These are phyloP conservation scores for Campopleginae sp. DNA, from an alignment of 2,888 invertebrate species.

Conservation along the genomic window DNA sequence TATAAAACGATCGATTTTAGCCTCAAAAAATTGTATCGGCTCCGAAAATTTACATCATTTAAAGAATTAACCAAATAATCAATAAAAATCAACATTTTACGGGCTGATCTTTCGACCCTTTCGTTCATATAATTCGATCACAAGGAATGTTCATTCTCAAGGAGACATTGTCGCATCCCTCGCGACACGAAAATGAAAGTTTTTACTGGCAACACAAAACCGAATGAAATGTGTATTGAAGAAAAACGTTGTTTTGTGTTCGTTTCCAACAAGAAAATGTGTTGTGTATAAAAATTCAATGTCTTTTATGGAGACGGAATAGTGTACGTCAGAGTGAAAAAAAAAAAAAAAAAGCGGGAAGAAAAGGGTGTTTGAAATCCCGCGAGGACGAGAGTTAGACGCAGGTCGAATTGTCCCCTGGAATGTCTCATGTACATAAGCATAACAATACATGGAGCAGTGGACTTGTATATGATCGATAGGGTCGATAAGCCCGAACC, in stretches of 20 bases:
- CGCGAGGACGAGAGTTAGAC: constrained; percentile 12
- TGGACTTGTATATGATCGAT: constrained; percentile 62
- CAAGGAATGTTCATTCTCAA: no score
- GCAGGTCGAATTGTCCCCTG: constrained; percentile 25
- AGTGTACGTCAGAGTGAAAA: neutral
- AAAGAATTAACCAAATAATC: no score
- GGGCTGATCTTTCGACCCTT: neutral
- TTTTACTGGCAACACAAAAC: neutral
- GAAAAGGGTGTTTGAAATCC: neutral
- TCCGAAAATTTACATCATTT: no score
- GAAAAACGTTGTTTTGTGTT: neutral
- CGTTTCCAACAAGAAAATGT: neutral
- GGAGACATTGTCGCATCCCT: no score
- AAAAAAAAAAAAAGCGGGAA: neutral
- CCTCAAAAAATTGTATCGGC: no score
- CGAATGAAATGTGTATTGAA: neutral
- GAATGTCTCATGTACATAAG: constrained; percentile 19
- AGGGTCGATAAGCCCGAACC: constrained; percentile 66
- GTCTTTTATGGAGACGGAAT: neutral
- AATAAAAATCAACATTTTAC: no score
- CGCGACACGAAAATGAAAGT: neutral
- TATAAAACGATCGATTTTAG: no score
- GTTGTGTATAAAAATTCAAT: constrained; percentile 8
- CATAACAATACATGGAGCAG: neutral
- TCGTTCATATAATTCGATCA: neutral